Base-by-base conservation (phyloP, 2,888 invertebrate species). In the Leptopilina syphax region DNA sequence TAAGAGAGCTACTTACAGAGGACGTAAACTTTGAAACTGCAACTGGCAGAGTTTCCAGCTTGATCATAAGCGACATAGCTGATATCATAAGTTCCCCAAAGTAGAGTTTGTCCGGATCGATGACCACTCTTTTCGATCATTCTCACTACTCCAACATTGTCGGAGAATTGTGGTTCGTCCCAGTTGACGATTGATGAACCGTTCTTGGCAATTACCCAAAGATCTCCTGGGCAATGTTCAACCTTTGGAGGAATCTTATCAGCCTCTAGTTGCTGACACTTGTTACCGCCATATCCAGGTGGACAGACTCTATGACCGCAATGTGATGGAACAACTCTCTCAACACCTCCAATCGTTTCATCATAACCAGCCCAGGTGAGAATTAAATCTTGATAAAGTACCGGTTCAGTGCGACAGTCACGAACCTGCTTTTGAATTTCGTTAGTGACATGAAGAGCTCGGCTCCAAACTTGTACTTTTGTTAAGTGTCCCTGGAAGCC, bases 401-500 rank as follows among this genome's bases (percentile, higher is more conserved):
- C 98, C 0, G 98, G 97, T 87, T 98, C 97, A 4, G 97, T 97
- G 87, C 97, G 95, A 89, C 98, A 98, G 88, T 97, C 98, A 44
- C 98, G 94, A 0, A 98, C 98, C 94, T 98, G 98, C 90, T 97
- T 97, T 87, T 98, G 98, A 83, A 98, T 96, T 92, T 98, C 98
- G 81, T 96, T 96, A 5, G 97, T 97, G 24, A 98, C 96, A 89
- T 98, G 98, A 0, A 98, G 93, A 63, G 97, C 97, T 68, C 97
- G 94, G 86, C 96, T 96, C 98, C 98, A 99, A 80, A 98, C 95
- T 93, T 98, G 98, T 54, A 98, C 96, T 92, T 98, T 97, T 9
- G 98, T 98, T 65, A 99, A 93, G 87, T 97, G 97, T 47, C 99
- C 99, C 93, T 97, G 97, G 95, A 98, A 98, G n/a, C 98, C 98